A percentile compares a stretch with the other conserved stretches of the same genome.
phyloP scores from a whole-genome alignment of 1,140 invertebrate genomes.

The Drosophila lowei region DNA sequence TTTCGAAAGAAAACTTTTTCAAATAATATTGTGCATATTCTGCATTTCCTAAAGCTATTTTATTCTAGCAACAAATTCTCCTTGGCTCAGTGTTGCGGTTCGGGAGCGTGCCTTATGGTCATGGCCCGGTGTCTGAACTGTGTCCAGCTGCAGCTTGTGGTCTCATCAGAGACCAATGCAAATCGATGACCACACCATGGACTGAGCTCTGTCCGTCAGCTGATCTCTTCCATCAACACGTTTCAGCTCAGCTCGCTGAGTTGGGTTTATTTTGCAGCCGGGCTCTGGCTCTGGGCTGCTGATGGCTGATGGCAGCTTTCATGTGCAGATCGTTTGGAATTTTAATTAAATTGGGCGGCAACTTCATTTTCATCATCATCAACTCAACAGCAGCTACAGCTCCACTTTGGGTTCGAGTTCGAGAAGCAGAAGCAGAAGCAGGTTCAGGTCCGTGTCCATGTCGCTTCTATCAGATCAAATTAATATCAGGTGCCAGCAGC shows the following conservation, averaged over 20 bases:
- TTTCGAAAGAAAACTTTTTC: too few species aligned
- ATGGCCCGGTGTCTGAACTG: slow-evolving; percentile 26
- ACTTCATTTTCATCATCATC: slow-evolving; percentile 82
- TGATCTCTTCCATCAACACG: slow-evolving; percentile 59
- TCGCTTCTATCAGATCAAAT: slow-evolving; percentile 67
- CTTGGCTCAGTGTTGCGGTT: slow-evolving; percentile 35
- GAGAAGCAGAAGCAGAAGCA: slow-evolving; percentile 6
- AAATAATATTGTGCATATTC: too few species aligned
- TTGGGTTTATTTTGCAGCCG: slow-evolving; percentile 38
- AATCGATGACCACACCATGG: slow-evolving; percentile 59
- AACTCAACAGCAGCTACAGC: slow-evolving; percentile 40
- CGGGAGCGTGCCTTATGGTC: slow-evolving; percentile 65
- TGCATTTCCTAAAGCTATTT: too few species aligned
- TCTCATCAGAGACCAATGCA: slow-evolving; percentile 52
- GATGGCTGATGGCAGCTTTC: slow-evolving; percentile 31
- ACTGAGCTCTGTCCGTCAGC: slow-evolving; percentile 37
- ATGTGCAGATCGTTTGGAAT: slow-evolving; percentile 82
- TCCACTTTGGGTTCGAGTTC: background rate
- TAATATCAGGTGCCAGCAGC: slow-evolving; percentile 65
- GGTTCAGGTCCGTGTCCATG: slow-evolving; percentile 10
- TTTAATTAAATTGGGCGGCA: slow-evolving; percentile 83
- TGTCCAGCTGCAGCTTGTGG: slow-evolving; percentile 16
- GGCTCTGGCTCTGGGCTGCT: slow-evolving; percentile 9
- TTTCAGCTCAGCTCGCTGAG: slow-evolving; percentile 20
- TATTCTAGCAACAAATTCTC: too few species aligned